These are phyloP conservation scores for Amiota communis DNA, from an alignment of 2,888 invertebrate species.

Conservation along the genomic window DNA sequence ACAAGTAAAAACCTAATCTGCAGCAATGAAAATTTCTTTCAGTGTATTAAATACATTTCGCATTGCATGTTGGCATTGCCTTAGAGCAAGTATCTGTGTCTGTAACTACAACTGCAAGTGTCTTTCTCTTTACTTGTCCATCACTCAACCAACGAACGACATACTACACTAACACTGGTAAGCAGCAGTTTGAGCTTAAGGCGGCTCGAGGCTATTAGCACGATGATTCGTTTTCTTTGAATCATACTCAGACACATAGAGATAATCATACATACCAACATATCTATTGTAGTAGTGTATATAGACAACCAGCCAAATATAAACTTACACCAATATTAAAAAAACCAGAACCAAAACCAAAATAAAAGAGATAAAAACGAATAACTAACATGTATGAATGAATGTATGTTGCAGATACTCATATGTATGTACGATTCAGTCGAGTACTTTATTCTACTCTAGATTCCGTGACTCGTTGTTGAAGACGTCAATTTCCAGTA, in stretches of 20 bases:
- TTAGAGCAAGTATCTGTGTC: too few relatives aligned
- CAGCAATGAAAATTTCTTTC: neutral
- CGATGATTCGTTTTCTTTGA: conserved; percentile 41
- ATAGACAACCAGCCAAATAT: conserved; percentile 36
- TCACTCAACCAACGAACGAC: neutral
- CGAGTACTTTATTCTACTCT: conserved; percentile 60
- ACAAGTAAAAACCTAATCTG: too few relatives aligned
- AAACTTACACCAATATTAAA: conserved; percentile 12
- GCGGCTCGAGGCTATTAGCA: conserved; percentile 58
- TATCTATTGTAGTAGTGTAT: too few relatives aligned
- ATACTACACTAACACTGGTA: neutral
- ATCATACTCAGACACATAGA: neutral
- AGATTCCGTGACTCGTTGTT: conserved; percentile 63
- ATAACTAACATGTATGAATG: neutral
- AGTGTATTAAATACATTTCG: conserved; percentile 14
- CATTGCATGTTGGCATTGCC: conserved; percentile 14
- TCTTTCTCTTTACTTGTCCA: conserved; percentile 12
- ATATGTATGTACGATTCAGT: conserved; percentile 20
- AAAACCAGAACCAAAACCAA: conserved; percentile 48
- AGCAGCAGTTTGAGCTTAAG: conserved; percentile 16
- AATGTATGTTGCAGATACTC: neutral
- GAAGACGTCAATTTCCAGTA: conserved; percentile 62
- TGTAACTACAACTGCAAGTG: neutral
- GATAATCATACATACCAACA: conserved; percentile 17
- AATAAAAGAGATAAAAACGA: conserved; percentile 39